Percentiles rank a stretch among this genome's conserved stretches.
Conservation (phyloP, 2,797 vertebrate species). For the Sebastiscus tertius region DNA sequence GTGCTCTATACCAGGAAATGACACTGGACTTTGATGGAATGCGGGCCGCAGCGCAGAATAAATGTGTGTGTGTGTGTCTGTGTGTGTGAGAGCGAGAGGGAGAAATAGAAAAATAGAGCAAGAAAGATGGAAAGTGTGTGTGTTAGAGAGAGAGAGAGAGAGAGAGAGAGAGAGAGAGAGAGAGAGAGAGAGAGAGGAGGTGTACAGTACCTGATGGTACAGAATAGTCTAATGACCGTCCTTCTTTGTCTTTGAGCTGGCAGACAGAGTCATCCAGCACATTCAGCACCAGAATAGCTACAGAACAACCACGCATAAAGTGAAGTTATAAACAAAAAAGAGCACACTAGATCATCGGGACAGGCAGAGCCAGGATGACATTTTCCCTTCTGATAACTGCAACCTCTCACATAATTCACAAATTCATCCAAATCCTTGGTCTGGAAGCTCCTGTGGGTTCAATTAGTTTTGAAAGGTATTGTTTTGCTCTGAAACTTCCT, state of each 20-base stretch:
- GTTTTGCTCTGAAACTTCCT: conserved; percentile 26
- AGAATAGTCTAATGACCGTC: conserved; percentile 80
- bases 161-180: neutral
- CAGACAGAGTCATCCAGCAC: conserved; percentile 80
- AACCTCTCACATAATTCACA: conserved; percentile 60
- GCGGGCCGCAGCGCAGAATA: conserved; percentile 27
- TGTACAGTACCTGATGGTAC: conserved; percentile 75
- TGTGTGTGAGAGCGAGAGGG: neutral
- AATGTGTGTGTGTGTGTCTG: conserved; percentile 12
- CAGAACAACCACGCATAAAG: conserved; percentile 73
- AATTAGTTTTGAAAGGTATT: conserved; percentile 22
- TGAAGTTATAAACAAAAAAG: conserved; percentile 77
- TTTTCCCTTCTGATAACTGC: conserved; percentile 59
- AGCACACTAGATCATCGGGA: conserved; percentile 66
- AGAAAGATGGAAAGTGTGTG: conserved; percentile 59
- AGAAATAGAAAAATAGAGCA: conserved; percentile 65
- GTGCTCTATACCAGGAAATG: conserved; percentile 73
- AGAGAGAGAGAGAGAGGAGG: conserved; percentile 11
- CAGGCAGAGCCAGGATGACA: conserved; percentile 52
- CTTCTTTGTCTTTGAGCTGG: conserved; percentile 82
- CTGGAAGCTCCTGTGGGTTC: conserved; percentile 22
- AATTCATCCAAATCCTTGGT: conserved; percentile 23
- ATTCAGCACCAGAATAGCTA: conserved; percentile 80
- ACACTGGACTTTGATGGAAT: conserved; percentile 26
- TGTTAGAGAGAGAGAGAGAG: neutral